Base-by-base conservation (phyloP, 2,113 vertebrate species). In the Stigmatopora nigra region DNA sequence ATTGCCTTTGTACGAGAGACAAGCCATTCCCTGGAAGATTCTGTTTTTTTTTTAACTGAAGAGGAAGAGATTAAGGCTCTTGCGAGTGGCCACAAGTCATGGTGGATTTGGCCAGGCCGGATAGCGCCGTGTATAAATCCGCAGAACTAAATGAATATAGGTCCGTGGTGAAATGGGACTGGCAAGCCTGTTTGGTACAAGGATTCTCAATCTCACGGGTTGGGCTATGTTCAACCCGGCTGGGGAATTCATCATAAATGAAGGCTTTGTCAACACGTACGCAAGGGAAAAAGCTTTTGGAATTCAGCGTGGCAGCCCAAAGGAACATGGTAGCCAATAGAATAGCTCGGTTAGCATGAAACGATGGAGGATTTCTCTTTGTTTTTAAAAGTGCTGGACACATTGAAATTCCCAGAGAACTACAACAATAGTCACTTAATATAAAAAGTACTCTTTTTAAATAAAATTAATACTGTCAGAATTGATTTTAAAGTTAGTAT, bases 141-240 rank as follows among this genome's bases (percentile, higher is more conserved):
- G 84, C 82, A 84, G 87, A 90, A 89, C 87, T 85, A 87, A 90
- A 87, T 86, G 76, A 89, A 86, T 88, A 80, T 80, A 80, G 79
- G 84, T 87, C 85, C 78, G 77, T 58, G 75, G 63, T 73, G 80
- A 84, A 88, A 84, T 82, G 68, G 63, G 76, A 68, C 73, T 86
- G 78, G 80, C 73, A n/a, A 66, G 84, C 78, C 78, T 83, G 82
- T 88, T 89, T 82, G 51, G 72, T 73, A 84, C 86, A 75, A 84
- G 82, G 69, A 73, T 67, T 74, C 79, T 86, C 86, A 88, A 61
- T 85, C 86, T 86, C 45, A 62, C 84, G 82, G 49, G 83, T 31
- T 31, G 46, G 76, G 76, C 75, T 19, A 31, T 19, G 72, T 70
- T 80, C 20, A 20, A 38, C 72, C 57, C 20, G 65, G 63, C 75